phyloP scores from a whole-genome alignment of 2,888 invertebrate species.

The Amblyjoppa proteus region DNA sequence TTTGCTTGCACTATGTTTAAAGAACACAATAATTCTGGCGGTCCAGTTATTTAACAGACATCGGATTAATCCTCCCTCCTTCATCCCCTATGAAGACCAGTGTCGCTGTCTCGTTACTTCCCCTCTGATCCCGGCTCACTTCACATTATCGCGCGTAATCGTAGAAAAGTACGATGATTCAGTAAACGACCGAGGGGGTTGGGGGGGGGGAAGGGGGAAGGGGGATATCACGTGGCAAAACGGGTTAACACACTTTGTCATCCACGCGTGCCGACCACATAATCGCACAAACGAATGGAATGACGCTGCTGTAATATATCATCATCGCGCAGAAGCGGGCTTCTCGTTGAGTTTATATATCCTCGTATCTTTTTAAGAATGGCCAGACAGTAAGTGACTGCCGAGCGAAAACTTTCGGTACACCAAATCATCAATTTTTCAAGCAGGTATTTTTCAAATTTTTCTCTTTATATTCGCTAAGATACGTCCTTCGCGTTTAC shows the following conservation, averaged over 20 bases:
- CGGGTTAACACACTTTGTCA: conserved; percentile 47
- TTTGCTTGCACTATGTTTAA: not conserved
- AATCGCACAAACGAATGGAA: conserved; percentile 60
- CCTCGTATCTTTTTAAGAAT: not conserved
- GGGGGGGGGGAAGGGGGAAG: too few species aligned
- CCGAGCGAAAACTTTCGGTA: not conserved
- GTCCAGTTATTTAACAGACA: not conserved
- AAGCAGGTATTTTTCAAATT: too few species aligned
- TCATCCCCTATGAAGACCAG: not conserved
- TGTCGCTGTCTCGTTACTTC: not conserved
- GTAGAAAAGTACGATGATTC: conserved; percentile 54
- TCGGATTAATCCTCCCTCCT: not conserved
- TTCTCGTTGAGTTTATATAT: conserved; percentile 5
- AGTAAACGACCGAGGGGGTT: conserved; percentile 11
- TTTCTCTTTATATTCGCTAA: too few species aligned
- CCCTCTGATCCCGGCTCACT: conserved; percentile 12
- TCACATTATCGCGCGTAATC: conserved; percentile 53
- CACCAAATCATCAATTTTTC: not conserved
- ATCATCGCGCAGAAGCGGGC: not conserved
- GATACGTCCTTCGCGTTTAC: not conserved
- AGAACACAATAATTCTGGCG: conserved; percentile 12
- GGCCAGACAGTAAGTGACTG: not conserved
- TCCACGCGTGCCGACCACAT: conserved; percentile 48
- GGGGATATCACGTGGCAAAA: conserved; percentile 14
- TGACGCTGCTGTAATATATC: conserved; percentile 62